Conservation (phyloP, 2,113 vertebrate genomes). For the Camelus bactrianus region DNA sequence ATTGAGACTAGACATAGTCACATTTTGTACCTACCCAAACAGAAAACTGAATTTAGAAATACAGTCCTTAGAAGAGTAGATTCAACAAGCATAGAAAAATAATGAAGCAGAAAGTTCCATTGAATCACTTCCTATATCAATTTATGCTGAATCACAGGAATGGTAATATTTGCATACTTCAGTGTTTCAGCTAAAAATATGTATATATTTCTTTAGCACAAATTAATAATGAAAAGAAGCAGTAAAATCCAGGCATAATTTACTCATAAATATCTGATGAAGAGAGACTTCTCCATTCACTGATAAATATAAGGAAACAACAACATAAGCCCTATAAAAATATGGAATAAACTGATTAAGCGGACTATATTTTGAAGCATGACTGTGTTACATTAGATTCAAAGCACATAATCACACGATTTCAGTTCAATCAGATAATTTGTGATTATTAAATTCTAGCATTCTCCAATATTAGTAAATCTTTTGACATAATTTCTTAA, state of each 20-base stretch:
- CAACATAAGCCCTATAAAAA: not conserved
- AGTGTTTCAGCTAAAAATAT: not conserved
- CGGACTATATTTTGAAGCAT: not conserved
- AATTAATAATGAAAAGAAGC: not conserved
- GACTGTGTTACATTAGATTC: not conserved
- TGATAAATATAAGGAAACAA: not conserved
- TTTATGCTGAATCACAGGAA: not conserved
- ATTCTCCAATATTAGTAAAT: not conserved
- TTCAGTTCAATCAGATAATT: not conserved
- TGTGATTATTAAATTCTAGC: not conserved
- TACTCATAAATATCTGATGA: not conserved
- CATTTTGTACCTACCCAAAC: not conserved
- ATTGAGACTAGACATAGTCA: not conserved
- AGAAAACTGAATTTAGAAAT: not conserved
- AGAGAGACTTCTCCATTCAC: not conserved
- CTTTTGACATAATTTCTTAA: not conserved
- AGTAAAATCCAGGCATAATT: not conserved
- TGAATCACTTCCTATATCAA: not conserved
- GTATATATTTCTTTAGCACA: not conserved
- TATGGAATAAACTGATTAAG: not conserved
- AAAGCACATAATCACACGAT: not conserved
- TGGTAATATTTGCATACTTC: not conserved
- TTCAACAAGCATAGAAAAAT: not conserved
- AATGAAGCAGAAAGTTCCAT: not conserved
- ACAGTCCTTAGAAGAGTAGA: not conserved